Percentiles rank a stretch among this genome's conserved stretches.
These are phyloP conservation scores for Hyperoplus lanceolatus DNA, from an alignment of 2,797 vertebrate genomes.

Conservation along the genomic window DNA sequence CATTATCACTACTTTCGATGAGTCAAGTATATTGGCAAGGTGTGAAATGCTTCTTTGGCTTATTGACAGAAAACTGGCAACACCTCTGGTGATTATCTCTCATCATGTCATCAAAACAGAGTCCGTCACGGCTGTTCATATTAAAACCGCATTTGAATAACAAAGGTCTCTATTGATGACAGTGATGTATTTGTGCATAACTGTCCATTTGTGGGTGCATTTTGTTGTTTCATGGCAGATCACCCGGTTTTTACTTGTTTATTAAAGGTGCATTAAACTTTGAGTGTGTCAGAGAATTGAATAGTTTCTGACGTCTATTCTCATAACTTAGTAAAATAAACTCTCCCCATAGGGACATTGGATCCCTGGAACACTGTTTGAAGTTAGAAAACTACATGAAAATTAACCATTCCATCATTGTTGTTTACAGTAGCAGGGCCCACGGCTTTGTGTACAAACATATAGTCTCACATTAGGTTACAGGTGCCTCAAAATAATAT, in stretches of 20 bases:
- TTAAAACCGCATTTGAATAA: not conserved
- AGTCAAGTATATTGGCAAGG: not conserved
- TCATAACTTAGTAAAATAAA: too few relatives aligned
- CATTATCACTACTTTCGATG: not conserved
- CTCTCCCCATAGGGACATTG: too few relatives aligned
- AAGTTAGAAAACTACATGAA: too few relatives aligned
- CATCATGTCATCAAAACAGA: constrained; percentile 10
- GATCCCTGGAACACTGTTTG: too few relatives aligned
- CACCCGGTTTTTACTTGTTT: not conserved
- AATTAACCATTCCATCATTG: too few relatives aligned
- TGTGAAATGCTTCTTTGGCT: not conserved
- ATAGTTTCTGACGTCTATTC: too few relatives aligned
- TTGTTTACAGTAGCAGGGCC: too few relatives aligned
- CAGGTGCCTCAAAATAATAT: too few relatives aligned
- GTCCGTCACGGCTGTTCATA: constrained; percentile 15
- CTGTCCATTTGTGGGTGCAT: not conserved
- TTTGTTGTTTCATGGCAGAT: not conserved
- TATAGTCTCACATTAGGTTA: too few relatives aligned
- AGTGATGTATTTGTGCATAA: not conserved
- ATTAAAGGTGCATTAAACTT: too few relatives aligned
- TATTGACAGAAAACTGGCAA: not conserved
- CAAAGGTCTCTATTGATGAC: not conserved
- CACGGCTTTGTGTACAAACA: too few relatives aligned
- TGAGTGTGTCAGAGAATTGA: too few relatives aligned
- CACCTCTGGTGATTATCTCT: not conserved